These are phyloP conservation scores for Geopemphigus sp. DNA, from an alignment of 1,140 invertebrate species.

Conservation along the genomic window DNA sequence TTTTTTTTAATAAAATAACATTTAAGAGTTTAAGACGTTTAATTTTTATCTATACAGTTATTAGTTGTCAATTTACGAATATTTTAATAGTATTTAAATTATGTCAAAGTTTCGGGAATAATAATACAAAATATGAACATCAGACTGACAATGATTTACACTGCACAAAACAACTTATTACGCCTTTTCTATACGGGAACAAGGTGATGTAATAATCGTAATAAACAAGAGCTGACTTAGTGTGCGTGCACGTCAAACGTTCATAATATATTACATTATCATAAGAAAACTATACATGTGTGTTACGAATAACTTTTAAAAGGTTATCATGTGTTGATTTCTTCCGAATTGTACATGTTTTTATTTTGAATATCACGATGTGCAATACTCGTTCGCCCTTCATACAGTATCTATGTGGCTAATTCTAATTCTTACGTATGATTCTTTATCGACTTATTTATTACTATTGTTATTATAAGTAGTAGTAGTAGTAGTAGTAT, in stretches of 20 bases:
- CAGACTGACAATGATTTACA: background rate
- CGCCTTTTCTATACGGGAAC: background rate
- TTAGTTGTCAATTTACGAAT: background rate
- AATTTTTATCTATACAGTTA: too few species aligned
- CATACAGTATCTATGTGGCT: too few species aligned
- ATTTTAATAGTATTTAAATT: background rate
- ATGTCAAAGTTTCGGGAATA: too few species aligned
- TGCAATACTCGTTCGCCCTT: background rate
- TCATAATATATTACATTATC: background rate
- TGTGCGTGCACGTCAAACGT: background rate
- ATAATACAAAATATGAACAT: too few species aligned
- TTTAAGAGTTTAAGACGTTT: too few species aligned
- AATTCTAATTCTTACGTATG: too few species aligned
- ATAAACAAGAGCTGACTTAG: background rate
- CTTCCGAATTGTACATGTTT: background rate
- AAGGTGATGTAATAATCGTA: background rate
- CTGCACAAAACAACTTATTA: background rate
- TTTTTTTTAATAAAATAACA: background rate
- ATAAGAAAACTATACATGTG: background rate
- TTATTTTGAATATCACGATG: background rate
- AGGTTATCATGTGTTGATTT: slow-evolving; percentile 7
- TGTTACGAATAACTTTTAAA: background rate
- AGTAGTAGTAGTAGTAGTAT: too few species aligned
- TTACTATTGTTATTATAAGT: too few species aligned
- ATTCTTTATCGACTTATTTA: too few species aligned